These are phyloP conservation scores for Sarcophaga subvicina DNA, from an alignment of 2,888 invertebrate species.

Conservation along the genomic window DNA sequence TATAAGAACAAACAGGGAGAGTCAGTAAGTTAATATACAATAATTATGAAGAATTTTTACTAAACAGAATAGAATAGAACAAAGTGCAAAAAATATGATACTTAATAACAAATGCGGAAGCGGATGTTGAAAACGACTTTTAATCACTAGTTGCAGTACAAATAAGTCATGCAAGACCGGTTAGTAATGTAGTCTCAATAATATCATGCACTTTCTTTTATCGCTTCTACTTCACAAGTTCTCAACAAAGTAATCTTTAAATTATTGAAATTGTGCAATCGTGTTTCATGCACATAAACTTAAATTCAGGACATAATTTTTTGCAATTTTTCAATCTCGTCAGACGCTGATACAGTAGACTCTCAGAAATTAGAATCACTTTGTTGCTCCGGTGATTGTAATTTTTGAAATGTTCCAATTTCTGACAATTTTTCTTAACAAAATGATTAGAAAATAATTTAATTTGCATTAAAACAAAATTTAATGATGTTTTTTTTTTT, in stretches of 20 bases:
- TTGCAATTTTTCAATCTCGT: not conserved
- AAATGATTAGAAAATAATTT: no score
- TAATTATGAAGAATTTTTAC: slow-evolving; percentile 19
- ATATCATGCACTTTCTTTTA: slow-evolving; percentile 52
- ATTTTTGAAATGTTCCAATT: no score
- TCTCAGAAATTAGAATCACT: no score
- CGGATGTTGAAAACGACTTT: slow-evolving; percentile 77
- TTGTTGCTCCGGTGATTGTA: no score
- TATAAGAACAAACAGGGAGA: slow-evolving; percentile 19
- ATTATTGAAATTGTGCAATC: not conserved
- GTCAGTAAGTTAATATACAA: not conserved
- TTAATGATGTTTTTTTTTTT: no score
- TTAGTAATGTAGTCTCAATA: slow-evolving; percentile 50
- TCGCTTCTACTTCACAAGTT: not conserved
- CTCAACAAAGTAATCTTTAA: no score
- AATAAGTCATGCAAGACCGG: slow-evolving; percentile 75
- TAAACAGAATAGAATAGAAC: slow-evolving; percentile 39
- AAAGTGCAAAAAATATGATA: slow-evolving; percentile 46
- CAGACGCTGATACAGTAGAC: no score
- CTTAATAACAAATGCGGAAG: slow-evolving; percentile 78
- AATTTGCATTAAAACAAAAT: no score
- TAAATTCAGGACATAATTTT: not conserved
- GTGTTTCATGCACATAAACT: not conserved
- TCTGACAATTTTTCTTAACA: no score
- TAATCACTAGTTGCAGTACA: slow-evolving; percentile 79